Conservation (phyloP, 2,888 invertebrate genomes). For the Pammene aurita region DNA sequence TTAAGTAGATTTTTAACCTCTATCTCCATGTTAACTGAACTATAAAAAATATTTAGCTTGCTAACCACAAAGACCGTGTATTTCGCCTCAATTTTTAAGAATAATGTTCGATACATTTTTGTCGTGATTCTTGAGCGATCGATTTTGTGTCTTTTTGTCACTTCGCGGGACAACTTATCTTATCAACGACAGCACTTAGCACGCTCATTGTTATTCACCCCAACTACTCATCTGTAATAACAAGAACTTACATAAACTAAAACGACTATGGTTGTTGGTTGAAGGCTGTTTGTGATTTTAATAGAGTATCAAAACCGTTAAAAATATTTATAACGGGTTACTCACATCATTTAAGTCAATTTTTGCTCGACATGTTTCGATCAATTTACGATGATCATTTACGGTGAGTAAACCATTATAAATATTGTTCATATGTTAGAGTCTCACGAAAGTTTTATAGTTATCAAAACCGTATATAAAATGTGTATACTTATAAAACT, state of each 20-base stretch:
- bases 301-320: background rate
- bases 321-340: too few relatives aligned
- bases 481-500: background rate
- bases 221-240: constrained; percentile 18
- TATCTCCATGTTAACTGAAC: too few relatives aligned
- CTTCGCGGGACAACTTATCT: constrained; percentile 38
- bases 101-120: constrained; percentile 42
- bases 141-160: constrained; percentile 51
- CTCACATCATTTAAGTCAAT: too few relatives aligned
- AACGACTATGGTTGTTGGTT: constrained; percentile 10
- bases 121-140: constrained; percentile 49
- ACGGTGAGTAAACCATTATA: too few relatives aligned
- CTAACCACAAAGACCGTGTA: background rate
- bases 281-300: background rate
- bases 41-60: background rate
- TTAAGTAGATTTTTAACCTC: too few relatives aligned
- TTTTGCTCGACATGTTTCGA: too few relatives aligned
- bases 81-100: constrained; percentile 24
- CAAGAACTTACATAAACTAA: constrained; percentile 7
- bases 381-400: too few relatives aligned
- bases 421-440: too few relatives aligned
- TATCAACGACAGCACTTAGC: constrained; percentile 43
- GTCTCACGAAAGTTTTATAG: too few relatives aligned
- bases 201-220: constrained; percentile 36
- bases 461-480: too few relatives aligned